Evolutionary conservation across 2,113 vertebrate genomes (phyloP), one percentile per base, ranked within the genome.

Genomic region (Verasper variegatus): DNA sequence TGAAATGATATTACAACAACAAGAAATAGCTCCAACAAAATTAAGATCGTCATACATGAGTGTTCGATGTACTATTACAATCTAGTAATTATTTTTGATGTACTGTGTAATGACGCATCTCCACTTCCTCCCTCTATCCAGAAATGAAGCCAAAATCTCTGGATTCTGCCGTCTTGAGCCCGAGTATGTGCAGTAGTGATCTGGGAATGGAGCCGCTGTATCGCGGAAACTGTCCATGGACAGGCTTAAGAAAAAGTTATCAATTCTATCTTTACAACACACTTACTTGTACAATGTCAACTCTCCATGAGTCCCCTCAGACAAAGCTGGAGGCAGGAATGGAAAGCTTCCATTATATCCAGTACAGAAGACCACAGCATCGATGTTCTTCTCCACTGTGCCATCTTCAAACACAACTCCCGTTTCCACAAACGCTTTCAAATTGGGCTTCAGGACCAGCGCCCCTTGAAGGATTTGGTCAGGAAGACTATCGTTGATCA

Each of bases 361-460:
- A 0, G 97, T 98, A 70, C 97, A 97, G 47, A 99, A 97, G 56
- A 99, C 79, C 24, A 98, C 93, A 0, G 62, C 89, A 14, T 97
- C 95, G 0, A 98, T 88, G 10, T 96, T 89, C 31, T 97, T 92
- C 86, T 97, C 97, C 49, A 49, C 86, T 3, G 94, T 94, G n/a
- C 93, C 94, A 0, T 99, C 96, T 51, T 96, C 95, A 56, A 99
- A 99, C 23, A 95, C 80, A 63, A 94, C 95, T 7, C 92, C 92
- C 0, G 93, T 95, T 26, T 94, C 94, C 0, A 86, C 94, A 90
- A 99, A 96, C 60, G 91, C 86, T 56, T 15, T 89, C 76, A 99
- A 51, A 3, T 96, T 94, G 0, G 95, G 79, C 87, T 97, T 98
- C 74, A 98, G 82, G 40, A 71, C 81, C 35, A 99, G 80, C 3